Evolutionary conservation across 2,797 vertebrate species (phyloP), one percentile per base, ranked within the genome.

Genomic region (Chaenodraco wilsoni): DNA sequence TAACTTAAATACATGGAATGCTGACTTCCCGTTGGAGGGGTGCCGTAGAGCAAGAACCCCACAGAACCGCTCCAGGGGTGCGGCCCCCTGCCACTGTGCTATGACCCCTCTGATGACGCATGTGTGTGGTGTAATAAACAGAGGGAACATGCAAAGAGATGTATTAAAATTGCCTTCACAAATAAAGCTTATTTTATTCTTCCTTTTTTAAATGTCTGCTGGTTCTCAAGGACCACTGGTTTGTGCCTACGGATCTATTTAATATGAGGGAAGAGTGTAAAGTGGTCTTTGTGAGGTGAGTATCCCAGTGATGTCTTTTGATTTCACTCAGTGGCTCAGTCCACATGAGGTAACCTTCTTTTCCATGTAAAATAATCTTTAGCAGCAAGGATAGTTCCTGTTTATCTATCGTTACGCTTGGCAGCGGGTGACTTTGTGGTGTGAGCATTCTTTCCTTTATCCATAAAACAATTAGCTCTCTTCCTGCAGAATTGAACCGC

Each of bases 401-500:
- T 64, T 65, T 27, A 44, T 10, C 17, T 16, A 17, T 50, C 15
- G 17, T 16, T 40, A 19, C 50, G 41, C 54, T 15, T 17, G 3
- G 33, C 27, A 66, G 31, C 55, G 55, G 43, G 57, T 15, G 69
- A 41, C 21, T 69, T 68, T 57, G 68, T 23, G 44, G 27, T 27
- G 48, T 55, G 48, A 65, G 33, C 52, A 56, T 40, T 31, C 45
- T 70, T 9, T 19, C 48, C 76, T 55, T 55, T 67, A 58, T 61
- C 48, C 63, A 21, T 60, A 44, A 87, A 83, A 79, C 21, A 81
- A 72, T 61, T 49, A 23, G 13, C 68, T 46, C 74, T 81, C 67
- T 72, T 70, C 49, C 40, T 81, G 85, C 73, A 84, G 82, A 37
- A 84, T 82, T 72, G 54, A 88, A 74, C 64, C 31, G 16, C 68